These are phyloP conservation scores for Lottia gigantea DNA, from an alignment of 2,888 invertebrate genomes.

Conservation along the genomic window DNA sequence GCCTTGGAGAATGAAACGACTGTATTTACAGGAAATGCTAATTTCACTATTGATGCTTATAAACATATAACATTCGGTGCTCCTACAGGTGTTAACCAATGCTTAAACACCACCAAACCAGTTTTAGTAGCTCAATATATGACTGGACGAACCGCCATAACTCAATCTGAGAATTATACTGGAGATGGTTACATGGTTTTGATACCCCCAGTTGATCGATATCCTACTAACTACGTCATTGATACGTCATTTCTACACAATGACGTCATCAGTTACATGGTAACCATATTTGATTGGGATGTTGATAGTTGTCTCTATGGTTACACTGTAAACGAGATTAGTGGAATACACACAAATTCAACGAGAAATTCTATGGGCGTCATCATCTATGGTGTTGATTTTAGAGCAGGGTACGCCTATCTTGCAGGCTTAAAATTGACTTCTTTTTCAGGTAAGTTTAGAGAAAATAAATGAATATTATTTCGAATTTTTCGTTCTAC, in stretches of 20 bases:
- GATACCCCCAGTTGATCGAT: not conserved
- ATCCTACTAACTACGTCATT: not conserved
- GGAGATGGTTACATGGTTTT: not conserved
- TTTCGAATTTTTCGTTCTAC: too few relatives aligned
- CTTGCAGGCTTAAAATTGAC: not conserved
- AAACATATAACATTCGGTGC: not conserved
- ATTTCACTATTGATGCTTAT: not conserved
- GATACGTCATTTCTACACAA: not conserved
- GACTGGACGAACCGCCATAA: not conserved
- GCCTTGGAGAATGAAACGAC: not conserved
- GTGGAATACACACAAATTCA: too few relatives aligned
- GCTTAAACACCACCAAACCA: not conserved
- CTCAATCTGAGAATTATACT: not conserved
- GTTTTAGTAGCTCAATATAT: not conserved
- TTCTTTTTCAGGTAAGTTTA: not conserved
- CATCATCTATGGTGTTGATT: not conserved
- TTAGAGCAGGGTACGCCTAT: not conserved
- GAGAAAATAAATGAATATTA: too few relatives aligned
- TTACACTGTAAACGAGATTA: too few relatives aligned
- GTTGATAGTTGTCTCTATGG: too few relatives aligned
- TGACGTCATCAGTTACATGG: not conserved
- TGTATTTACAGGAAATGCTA: not conserved
- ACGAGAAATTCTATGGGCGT: too few relatives aligned
- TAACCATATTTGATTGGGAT: too few relatives aligned
- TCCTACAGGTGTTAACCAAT: not conserved